Conservation (phyloP, 2,888 invertebrate genomes). For the Pollenia amentaria region DNA sequence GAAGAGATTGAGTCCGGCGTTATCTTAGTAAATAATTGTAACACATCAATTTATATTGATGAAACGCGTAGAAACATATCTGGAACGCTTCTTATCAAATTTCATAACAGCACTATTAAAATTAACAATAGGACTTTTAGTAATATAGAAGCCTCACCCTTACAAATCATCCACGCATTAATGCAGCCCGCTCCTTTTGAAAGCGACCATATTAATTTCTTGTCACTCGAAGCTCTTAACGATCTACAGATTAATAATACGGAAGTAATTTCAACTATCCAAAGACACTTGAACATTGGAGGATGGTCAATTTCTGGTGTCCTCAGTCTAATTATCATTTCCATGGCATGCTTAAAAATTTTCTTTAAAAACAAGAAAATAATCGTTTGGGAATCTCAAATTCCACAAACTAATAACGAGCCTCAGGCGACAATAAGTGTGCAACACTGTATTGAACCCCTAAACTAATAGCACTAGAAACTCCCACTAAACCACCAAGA, state of each 20-base stretch:
- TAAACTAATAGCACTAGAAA: slow-evolving; percentile 17
- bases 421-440: neutral
- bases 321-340: neutral
- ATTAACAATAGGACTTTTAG: slow-evolving; percentile 31
- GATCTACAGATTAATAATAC: slow-evolving; percentile 30
- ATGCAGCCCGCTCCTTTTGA: slow-evolving; percentile 40
- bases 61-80: neutral
- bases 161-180: slow-evolving; percentile 26
- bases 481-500: neutral
- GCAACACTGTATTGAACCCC: neutral
- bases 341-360: neutral
- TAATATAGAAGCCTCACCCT: slow-evolving; percentile 32
- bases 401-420: slow-evolving; percentile 2
- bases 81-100: slow-evolving; percentile 34
- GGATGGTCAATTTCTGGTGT: neutral
- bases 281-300: slow-evolving; percentile 8
- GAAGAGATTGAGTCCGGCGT: slow-evolving; percentile 1
- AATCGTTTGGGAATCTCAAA: slow-evolving; percentile 26
- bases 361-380: neutral
- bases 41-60: neutral
- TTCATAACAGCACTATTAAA: slow-evolving; percentile 37
- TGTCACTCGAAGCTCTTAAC: slow-evolving; percentile 41
- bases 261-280: neutral
- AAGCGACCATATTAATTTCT: slow-evolving; percentile 21
- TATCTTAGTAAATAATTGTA: neutral